Evolutionary conservation across 1,140 invertebrate species (phyloP), one percentile per base, ranked within the genome.

Genomic region (Magallana angulata): DNA sequence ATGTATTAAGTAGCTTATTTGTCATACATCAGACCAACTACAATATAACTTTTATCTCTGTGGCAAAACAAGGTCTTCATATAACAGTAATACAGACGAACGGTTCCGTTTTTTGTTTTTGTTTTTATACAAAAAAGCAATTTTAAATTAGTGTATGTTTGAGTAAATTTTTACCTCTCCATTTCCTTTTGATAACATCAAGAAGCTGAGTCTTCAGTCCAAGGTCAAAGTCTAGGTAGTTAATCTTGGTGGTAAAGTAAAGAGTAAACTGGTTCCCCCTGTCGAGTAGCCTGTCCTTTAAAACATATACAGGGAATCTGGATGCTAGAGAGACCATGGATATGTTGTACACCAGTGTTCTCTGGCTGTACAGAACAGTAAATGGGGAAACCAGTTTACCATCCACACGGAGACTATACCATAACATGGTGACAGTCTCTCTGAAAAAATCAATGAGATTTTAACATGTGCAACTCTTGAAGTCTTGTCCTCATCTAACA

Each of bases 181-280:
- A 85, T 68, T 85, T 85, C 2, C 48, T n/a, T 68, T 18, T 71
- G 12, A 85, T 62, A 14, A 68, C 16, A 56, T 24, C 57, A 48
- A 68, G 24, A 68, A 85, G 84, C 11, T 56, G 48, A n/a, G 5
- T 12, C 68, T 56, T 85, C 4, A 85, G 3, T 56, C 68, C 11
- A 60, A 64, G n/a, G 7, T 85, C 62, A 64, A 68, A 57, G 36
- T 85, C 84, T 30, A 85, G 62, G 16, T 68, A 68, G 36, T 30
- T 68, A 7, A 85, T 59, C 60, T 68, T 85, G 62, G 48, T 85
- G 60, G 84, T 71, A 36, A 85, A 85, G 18, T 85, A 85, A 6
- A 85, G 59, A 7, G 16, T 57, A 71, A 85, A 85, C 48, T 85
- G 84, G 62, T 57, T 85, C 60, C 56, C 36, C 14, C 9, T 57